A percentile compares a stretch with the other conserved stretches of the same genome.
phyloP scores from a whole-genome alignment of 1,140 invertebrate genomes.

The Globodera ellingtonae region DNA sequence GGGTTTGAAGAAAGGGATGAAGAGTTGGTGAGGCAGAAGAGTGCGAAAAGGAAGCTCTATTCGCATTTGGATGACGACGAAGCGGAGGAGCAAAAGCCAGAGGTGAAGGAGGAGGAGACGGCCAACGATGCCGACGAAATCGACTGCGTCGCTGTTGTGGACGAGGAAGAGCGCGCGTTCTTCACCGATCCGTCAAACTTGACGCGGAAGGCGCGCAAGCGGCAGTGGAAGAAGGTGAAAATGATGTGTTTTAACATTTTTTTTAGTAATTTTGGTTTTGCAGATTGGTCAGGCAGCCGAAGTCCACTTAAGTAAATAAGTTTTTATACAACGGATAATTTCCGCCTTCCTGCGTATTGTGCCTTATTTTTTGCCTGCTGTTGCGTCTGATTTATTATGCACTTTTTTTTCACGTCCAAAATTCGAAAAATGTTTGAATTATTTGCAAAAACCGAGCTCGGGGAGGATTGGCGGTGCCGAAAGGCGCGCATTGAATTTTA shows the following conservation, averaged over 20 bases:
- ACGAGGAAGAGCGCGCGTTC: slow-evolving; percentile 11
- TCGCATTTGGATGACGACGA: slow-evolving; percentile 24
- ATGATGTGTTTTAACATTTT: too few species aligned
- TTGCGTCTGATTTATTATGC: too few species aligned
- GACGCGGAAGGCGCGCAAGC: slow-evolving; percentile 17
- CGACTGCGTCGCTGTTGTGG: background rate
- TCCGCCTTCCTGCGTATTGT: too few species aligned
- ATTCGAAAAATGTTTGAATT: too few species aligned
- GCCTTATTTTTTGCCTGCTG: too few species aligned
- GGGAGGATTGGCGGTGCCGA: too few species aligned
- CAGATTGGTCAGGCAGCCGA: background rate
- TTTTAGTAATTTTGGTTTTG: background rate
- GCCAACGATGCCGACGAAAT: background rate
- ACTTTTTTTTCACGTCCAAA: too few species aligned
- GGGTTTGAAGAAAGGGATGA: background rate
- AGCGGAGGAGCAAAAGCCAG: background rate
- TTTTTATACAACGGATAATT: background rate
- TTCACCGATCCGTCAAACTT: slow-evolving; percentile 29
- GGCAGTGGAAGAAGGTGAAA: background rate
- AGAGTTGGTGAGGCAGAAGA: background rate
- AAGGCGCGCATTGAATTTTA: too few species aligned
- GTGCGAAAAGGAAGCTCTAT: background rate
- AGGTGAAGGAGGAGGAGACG: background rate
- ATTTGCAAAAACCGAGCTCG: too few species aligned
- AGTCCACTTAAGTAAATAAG: background rate